These are phyloP conservation scores for Oncorhynchus tshawytscha DNA, from an alignment of 2,113 vertebrate species.

Conservation along the genomic window DNA sequence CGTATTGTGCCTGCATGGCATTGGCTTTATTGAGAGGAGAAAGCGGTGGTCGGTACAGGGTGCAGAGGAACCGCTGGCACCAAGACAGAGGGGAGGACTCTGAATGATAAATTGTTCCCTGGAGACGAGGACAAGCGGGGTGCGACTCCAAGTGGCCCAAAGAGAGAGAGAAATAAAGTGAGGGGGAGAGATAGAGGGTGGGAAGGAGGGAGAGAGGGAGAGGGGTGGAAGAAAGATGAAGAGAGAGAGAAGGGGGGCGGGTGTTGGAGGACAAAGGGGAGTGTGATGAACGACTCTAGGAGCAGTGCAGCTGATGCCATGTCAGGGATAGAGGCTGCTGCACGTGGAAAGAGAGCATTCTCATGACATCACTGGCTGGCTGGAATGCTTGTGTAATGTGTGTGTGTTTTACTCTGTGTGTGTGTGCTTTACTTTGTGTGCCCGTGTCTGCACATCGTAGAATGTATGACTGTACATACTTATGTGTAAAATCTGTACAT, in stretches of 20 bases:
- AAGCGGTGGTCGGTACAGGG: background rate
- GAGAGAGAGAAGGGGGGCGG: too few relatives aligned
- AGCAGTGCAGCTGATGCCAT: constrained; percentile 15
- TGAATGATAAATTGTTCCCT: constrained; percentile 42
- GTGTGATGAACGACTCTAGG: constrained; percentile 45
- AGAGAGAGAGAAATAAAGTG: too few relatives aligned
- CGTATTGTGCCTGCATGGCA: background rate
- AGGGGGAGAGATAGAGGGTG: too few relatives aligned
- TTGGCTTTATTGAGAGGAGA: background rate
- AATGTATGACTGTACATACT: background rate
- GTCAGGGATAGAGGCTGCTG: constrained; percentile 32
- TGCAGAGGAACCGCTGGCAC: constrained; percentile 24
- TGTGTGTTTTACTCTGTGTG: background rate
- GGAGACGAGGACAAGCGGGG: background rate
- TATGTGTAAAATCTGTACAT: background rate
- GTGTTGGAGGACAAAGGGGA: constrained; percentile 43
- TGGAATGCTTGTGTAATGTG: constrained; percentile 10
- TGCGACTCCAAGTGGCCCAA: too few relatives aligned
- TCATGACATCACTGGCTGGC: constrained; percentile 11
- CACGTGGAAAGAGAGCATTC: constrained; percentile 4
- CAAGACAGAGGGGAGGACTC: constrained; percentile 9
- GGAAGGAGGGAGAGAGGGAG: too few relatives aligned
- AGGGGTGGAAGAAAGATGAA: too few relatives aligned
- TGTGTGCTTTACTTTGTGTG: background rate
- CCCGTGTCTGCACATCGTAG: background rate